Conservation (phyloP, 2,797 vertebrate genomes). For the Anguilla obscura region DNA sequence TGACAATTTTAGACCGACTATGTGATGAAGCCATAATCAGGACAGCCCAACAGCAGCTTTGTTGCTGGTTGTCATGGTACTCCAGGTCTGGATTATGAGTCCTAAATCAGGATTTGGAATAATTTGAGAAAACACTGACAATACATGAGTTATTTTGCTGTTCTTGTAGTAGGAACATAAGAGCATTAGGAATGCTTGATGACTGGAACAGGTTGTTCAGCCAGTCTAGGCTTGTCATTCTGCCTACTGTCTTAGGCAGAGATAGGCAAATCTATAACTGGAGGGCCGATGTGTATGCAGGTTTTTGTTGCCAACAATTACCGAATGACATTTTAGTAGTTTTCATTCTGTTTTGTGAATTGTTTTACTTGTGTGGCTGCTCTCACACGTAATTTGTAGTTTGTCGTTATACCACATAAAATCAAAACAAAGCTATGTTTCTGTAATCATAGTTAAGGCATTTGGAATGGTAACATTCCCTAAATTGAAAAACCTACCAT, state of each 20-base stretch:
- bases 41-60: neutral
- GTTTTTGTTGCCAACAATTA: no score
- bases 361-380: neutral
- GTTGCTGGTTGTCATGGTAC: slow-evolving; percentile 19
- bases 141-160: neutral
- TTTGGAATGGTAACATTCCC: neutral
- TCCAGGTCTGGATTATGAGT: neutral
- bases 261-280: no score
- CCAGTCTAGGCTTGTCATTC: neutral
- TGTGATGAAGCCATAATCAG: slow-evolving; percentile 13
- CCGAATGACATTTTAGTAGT: no score
- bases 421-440: neutral
- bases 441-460: neutral
- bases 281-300: no score
- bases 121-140: neutral
- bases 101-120: neutral
- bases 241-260: neutral
- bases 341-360: no score
- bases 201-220: neutral
- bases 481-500: neutral
- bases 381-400: no score
- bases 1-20: neutral
- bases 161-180: neutral
- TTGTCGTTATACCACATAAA: neutral
- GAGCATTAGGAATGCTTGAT: neutral